Evolutionary conservation across 2,113 vertebrate species (phyloP).

Genomic region (Polypterus bichir): DNA sequence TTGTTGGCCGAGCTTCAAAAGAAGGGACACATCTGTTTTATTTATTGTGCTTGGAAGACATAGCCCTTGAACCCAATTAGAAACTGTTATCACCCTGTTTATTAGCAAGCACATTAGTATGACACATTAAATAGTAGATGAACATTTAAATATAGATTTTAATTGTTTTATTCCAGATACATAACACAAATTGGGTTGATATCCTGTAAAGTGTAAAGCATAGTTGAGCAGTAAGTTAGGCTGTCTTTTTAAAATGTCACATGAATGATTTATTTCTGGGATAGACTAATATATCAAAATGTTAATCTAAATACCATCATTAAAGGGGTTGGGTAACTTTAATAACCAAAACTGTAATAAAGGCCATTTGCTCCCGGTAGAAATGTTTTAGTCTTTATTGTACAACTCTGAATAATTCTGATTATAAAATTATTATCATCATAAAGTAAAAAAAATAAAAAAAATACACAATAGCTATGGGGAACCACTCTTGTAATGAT

Average conservation of each 20-base stretch:
- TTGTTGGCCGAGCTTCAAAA: constrained; percentile 67
- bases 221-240: constrained; percentile 57
- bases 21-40: constrained; percentile 48
- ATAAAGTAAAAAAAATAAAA: too few relatives aligned
- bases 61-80: constrained; percentile 37
- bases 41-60: constrained; percentile 40
- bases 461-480: too few relatives aligned
- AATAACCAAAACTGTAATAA: constrained; percentile 38
- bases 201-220: constrained; percentile 42
- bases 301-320: constrained; percentile 52
- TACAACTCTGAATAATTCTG: too few relatives aligned
- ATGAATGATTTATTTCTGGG: constrained; percentile 52
- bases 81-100: constrained; percentile 20
- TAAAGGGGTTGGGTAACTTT: constrained; percentile 38
- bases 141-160: constrained; percentile 13
- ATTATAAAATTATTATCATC: too few relatives aligned
- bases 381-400: too few relatives aligned
- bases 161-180: constrained; percentile 1
- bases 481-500: too few relatives aligned
- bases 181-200: not conserved
- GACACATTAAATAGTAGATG: constrained; percentile 24
- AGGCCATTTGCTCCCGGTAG: constrained; percentile 40
- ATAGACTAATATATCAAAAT: constrained; percentile 53
- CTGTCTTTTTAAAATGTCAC: constrained; percentile 56
- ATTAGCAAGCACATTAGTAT: constrained; percentile 24